A percentile compares a stretch with the other conserved stretches of the same genome.
Conservation (phyloP, 92 coral and sea anemone species). For the Actinernus sp. region DNA sequence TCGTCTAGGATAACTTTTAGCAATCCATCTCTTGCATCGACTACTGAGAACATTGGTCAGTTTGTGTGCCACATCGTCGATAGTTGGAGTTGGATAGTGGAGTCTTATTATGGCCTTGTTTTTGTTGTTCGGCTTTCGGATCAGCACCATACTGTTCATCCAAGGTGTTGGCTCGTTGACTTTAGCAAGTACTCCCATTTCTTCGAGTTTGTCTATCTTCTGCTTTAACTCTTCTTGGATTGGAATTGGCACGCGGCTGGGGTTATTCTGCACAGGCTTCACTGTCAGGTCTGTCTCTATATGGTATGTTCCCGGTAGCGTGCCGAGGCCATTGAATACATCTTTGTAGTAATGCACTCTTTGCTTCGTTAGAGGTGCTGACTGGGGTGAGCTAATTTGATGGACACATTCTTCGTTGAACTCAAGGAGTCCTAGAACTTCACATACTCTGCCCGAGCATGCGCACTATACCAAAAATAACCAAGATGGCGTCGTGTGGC, state of each 20-base stretch:
- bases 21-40: conserved; percentile 38
- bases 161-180: conserved; percentile 51
- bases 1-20: conserved; percentile 47
- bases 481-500: too few species aligned
- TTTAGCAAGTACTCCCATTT: conserved; percentile 41
- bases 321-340: conserved; percentile 64
- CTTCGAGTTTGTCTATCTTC: conserved; percentile 42
- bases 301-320: conserved; percentile 56
- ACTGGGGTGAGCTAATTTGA: background rate
- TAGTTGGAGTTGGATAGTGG: conserved; percentile 1
- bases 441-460: too few species aligned
- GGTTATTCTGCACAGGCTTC: conserved; percentile 32
- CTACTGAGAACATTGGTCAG: background rate
- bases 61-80: background rate
- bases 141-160: conserved; percentile 59
- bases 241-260: conserved; percentile 50
- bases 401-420: conserved; percentile 39
- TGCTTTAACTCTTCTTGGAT: conserved; percentile 27
- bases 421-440: too few species aligned
- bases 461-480: too few species aligned
- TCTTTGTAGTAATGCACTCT: conserved; percentile 34
- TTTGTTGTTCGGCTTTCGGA: conserved; percentile 34
- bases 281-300: conserved; percentile 29
- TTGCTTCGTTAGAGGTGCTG: conserved; percentile 26
- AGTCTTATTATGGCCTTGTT: background rate